Evolutionary conservation across 2,113 vertebrate species (phyloP).

Genomic region (Chitala chitala): DNA sequence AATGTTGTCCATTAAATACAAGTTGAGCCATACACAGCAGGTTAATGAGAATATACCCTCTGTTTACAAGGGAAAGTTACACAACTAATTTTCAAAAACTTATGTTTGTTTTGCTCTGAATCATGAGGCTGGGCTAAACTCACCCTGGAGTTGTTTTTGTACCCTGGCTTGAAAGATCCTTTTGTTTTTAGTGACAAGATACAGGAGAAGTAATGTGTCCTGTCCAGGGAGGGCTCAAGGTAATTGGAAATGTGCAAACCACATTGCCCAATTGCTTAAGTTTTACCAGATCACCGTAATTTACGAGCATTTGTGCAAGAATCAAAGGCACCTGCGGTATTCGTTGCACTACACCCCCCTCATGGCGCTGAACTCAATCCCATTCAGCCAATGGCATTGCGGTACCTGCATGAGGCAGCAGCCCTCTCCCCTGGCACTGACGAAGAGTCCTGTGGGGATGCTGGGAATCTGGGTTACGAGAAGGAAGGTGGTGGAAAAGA

Average conservation of each 20-base stretch:
- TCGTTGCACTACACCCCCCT: not conserved
- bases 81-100: not conserved
- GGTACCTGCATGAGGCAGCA: constrained; percentile 92
- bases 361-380: not conserved
- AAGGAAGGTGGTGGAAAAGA: constrained; percentile 33
- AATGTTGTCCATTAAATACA: no score
- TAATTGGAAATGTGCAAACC: constrained; percentile 41
- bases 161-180: constrained; percentile 31
- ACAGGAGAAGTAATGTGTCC: constrained; percentile 35
- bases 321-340: constrained; percentile 13
- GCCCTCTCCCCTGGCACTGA: constrained; percentile 88
- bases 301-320: constrained; percentile 42
- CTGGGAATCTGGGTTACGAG: constrained; percentile 74
- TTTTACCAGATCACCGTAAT: constrained; percentile 48
- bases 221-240: constrained; percentile 37
- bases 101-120: constrained; percentile 4
- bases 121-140: not conserved
- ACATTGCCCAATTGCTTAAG: constrained; percentile 43
- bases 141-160: constrained; percentile 26
- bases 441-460: constrained; percentile 87
- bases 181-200: constrained; percentile 45
- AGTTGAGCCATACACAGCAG: not conserved
- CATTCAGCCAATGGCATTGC: not conserved
- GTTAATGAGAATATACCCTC: not conserved
- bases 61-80: not conserved